These are phyloP conservation scores for Amblyteles armatorius DNA, from an alignment of 2,888 invertebrate species.

Conservation along the genomic window DNA sequence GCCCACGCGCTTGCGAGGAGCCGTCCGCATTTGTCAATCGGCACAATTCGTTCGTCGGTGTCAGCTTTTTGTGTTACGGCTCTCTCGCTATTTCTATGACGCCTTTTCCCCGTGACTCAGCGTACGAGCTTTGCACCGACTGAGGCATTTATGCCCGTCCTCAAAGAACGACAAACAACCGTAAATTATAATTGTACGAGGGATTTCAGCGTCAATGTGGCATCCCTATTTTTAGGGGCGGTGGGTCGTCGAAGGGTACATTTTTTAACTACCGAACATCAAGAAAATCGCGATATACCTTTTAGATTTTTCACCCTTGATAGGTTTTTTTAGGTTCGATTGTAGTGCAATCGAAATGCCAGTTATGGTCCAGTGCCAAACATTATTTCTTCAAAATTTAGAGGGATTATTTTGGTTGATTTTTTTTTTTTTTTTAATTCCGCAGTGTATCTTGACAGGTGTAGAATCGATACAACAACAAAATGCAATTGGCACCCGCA, in stretches of 20 bases:
- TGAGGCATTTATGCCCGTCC: background rate
- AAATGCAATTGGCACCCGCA: background rate
- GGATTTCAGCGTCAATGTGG: background rate
- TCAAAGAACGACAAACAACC: constrained; percentile 3
- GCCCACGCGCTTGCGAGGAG: constrained; percentile 31
- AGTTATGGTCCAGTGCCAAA: too few species aligned
- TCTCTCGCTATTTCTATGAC: constrained; percentile 6
- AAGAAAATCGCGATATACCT: background rate
- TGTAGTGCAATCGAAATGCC: too few species aligned
- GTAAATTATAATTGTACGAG: background rate
- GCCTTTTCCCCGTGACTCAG: background rate
- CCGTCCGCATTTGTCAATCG: constrained; percentile 59
- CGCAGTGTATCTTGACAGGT: background rate
- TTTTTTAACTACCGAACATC: background rate
- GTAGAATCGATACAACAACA: background rate
- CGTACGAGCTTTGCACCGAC: background rate
- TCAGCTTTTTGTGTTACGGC: constrained; percentile 11
- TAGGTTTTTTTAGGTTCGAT: too few species aligned
- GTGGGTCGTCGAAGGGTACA: background rate
- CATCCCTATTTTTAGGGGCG: background rate
- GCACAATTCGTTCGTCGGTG: constrained; percentile 23
- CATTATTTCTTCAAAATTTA: too few species aligned
- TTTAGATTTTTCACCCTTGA: too few species aligned
- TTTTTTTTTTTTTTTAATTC: background rate
- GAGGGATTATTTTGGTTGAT: too few species aligned